A percentile compares a stretch with the other conserved stretches of the same genome.
phyloP scores from a whole-genome alignment of 2,797 vertebrate species.

The Leptatherina wallacei region DNA sequence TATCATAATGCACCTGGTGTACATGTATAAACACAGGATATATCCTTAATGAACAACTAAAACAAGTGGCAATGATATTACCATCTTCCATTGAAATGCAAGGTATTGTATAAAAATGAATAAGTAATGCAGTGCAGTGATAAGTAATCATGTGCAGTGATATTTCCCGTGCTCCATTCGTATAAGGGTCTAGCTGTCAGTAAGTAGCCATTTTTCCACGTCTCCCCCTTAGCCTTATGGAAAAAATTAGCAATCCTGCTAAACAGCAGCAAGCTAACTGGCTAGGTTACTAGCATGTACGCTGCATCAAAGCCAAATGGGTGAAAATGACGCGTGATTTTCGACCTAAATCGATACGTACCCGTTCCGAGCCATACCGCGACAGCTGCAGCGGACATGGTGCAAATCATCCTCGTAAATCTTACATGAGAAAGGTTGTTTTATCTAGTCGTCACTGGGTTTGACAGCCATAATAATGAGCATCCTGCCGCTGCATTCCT shows the following conservation, averaged over 20 bases:
- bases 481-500: conserved; percentile 78
- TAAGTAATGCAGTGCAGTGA: no score
- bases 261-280: conserved; percentile 57
- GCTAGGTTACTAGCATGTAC: conserved; percentile 49
- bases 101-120: neutral
- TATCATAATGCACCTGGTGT: conserved; percentile 31
- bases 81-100: neutral
- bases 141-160: neutral
- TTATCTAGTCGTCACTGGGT: conserved; percentile 49
- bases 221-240: conserved; percentile 50
- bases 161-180: no score
- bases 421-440: conserved; percentile 58
- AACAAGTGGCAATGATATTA: neutral
- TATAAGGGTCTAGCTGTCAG: conserved; percentile 37
- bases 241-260: conserved; percentile 57
- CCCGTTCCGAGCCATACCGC: conserved; percentile 77
- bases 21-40: neutral
- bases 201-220: conserved; percentile 57
- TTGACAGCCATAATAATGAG: conserved; percentile 76
- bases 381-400: conserved; percentile 74
- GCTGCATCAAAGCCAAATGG: conserved; percentile 4
- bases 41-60: neutral
- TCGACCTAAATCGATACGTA: conserved; percentile 70
- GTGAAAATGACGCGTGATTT: neutral
- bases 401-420: conserved; percentile 42